Percentiles rank a stretch among this genome's conserved stretches.
Conservation (phyloP, 2,113 vertebrate genomes). For the Indicator indicator region DNA sequence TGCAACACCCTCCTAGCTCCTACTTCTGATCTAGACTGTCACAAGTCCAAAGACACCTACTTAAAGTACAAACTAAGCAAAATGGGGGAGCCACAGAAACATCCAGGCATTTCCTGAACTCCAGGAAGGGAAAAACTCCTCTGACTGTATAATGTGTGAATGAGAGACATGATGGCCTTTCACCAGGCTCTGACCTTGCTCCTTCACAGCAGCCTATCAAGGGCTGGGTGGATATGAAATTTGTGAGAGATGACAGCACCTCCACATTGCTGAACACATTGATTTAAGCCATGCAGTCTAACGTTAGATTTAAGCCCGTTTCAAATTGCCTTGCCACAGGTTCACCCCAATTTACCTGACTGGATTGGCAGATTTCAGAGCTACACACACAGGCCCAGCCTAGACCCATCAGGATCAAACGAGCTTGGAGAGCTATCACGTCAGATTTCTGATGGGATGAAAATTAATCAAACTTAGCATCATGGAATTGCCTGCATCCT, state of each 20-base stretch:
- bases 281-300: background rate
- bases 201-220: background rate
- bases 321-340: background rate
- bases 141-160: background rate
- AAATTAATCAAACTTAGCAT: constrained; percentile 10
- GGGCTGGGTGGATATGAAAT: background rate
- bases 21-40: background rate
- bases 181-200: background rate
- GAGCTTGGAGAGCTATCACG: background rate
- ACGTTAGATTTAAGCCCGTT: background rate
- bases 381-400: background rate
- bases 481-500: constrained; percentile 2
- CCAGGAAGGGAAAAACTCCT: rapidly evolving
- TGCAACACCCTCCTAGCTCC: background rate
- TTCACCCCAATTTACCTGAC: background rate
- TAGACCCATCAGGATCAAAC: background rate
- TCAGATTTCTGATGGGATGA: background rate
- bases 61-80: background rate
- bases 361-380: background rate
- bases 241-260: background rate
- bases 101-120: background rate
- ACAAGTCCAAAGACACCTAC: background rate
- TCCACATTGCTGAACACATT: background rate
- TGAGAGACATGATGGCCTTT: background rate
- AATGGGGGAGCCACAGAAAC: background rate